These are phyloP conservation scores for Capra hircus DNA, from an alignment of 2,113 vertebrate genomes.

Conservation along the genomic window DNA sequence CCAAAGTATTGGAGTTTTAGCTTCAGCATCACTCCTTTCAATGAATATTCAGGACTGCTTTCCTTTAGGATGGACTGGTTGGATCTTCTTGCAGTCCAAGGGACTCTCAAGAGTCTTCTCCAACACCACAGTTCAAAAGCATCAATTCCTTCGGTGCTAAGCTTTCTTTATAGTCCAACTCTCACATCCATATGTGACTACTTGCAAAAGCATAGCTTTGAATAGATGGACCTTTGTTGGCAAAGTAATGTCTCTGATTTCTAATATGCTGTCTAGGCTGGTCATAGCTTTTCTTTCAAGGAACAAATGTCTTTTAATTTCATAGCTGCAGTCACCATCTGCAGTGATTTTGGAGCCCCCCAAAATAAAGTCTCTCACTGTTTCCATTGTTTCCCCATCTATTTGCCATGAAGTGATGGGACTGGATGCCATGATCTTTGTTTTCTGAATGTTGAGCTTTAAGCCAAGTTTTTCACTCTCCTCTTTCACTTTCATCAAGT, in stretches of 20 bases:
- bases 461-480: not conserved
- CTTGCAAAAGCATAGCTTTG: not conserved
- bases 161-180: not conserved
- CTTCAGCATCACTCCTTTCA: not conserved
- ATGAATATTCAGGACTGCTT: not conserved
- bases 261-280: not conserved
- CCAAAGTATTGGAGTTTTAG: not conserved
- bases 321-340: not conserved
- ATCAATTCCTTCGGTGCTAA: accelerated
- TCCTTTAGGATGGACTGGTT: not conserved
- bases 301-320: not conserved
- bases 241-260: not conserved
- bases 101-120: not conserved
- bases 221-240: not conserved
- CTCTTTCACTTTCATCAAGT: not conserved
- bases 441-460: not conserved
- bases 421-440: not conserved
- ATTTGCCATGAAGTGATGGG: not conserved
- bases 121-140: not conserved
- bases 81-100: not conserved
- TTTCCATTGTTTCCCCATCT: not conserved
- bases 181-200: not conserved
- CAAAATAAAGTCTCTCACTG: not conserved
- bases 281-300: not conserved
- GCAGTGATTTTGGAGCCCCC: not conserved